Percentiles rank a stretch among this genome's conserved stretches.
Evolutionary conservation across 2,888 invertebrate genomes (phyloP).

Genomic region (Drosophila picticornis): DNA sequence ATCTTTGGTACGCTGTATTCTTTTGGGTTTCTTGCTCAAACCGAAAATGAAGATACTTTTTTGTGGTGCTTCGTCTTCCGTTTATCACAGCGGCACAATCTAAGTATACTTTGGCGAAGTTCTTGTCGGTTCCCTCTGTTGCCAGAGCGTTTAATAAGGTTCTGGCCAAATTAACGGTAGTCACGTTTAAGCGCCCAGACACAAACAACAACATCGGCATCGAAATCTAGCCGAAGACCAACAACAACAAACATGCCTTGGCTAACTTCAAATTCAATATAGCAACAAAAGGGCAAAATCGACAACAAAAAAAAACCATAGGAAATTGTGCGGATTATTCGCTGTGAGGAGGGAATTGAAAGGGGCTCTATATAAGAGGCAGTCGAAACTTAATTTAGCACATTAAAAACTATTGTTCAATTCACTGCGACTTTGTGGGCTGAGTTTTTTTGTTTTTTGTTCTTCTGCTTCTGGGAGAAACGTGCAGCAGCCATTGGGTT

Average conservation of each 20-base stretch:
- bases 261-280: conserved; percentile 60
- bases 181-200: conserved; percentile 67
- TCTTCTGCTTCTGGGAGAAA: not conserved
- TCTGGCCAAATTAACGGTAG: conserved; percentile 77
- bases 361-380: conserved; percentile 22
- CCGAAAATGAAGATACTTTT: conserved; percentile 54
- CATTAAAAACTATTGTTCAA: conserved; percentile 75
- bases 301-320: conserved; percentile 7
- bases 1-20: conserved; percentile 59
- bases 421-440: conserved; percentile 21
- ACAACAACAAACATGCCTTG: conserved; percentile 52
- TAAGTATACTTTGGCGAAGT: conserved; percentile 35
- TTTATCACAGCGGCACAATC: conserved; percentile 53
- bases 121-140: conserved; percentile 36
- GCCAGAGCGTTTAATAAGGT: conserved; percentile 62
- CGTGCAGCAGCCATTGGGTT: conserved; percentile 66
- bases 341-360: conserved; percentile 7
- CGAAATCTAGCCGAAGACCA: conserved; percentile 11
- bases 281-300: conserved; percentile 25
- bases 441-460: conserved; percentile 13
- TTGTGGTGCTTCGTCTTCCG: conserved; percentile 32
- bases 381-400: conserved; percentile 72
- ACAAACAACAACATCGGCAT: conserved; percentile 46
- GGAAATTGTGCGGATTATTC: conserved; percentile 61
- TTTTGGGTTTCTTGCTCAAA: conserved; percentile 15